Percentiles rank a stretch among this genome's conserved stretches.
Conservation (phyloP, 2,113 vertebrate species). For the Nothobranchius kuhntae region DNA sequence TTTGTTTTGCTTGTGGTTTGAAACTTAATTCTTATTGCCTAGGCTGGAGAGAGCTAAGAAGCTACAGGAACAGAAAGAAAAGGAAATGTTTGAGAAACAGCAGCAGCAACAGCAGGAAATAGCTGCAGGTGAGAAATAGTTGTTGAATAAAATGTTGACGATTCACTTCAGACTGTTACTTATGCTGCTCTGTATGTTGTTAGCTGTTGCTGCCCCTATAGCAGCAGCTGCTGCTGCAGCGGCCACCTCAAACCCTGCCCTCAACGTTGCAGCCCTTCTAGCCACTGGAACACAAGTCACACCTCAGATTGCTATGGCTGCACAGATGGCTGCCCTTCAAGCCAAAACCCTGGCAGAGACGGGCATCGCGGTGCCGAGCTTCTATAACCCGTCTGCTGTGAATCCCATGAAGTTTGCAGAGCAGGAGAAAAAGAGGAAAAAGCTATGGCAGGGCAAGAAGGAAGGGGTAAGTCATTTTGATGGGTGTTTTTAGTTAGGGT, state of each 20-base stretch:
- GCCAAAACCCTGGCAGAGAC: slow-evolving; percentile 96
- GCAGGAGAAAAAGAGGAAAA: slow-evolving; percentile 97
- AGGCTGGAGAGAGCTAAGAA: slow-evolving; percentile 98
- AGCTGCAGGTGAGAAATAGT: slow-evolving; percentile 80
- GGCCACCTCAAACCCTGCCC: slow-evolving; percentile 82
- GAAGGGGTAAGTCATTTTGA: slow-evolving; percentile 85
- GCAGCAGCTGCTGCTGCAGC: slow-evolving; percentile 52
- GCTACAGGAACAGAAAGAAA: slow-evolving; percentile 96
- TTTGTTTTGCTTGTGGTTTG: neutral
- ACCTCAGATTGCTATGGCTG: slow-evolving; percentile 98
- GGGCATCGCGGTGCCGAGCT: slow-evolving; percentile 96
- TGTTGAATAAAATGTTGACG: neutral
- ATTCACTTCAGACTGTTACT: neutral
- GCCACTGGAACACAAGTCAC: slow-evolving; percentile 97
- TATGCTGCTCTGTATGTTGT: slow-evolving; percentile 7
- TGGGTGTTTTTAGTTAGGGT: neutral
- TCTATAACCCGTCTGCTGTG: slow-evolving; percentile 96
- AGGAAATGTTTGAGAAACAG: slow-evolving; percentile 94
- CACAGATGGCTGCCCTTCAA: slow-evolving; percentile 97
- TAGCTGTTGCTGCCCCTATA: slow-evolving; percentile 57
- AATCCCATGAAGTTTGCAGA: slow-evolving; percentile 98
- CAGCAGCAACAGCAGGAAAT: slow-evolving; percentile 91
- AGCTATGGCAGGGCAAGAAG: slow-evolving; percentile 98
- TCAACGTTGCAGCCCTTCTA: slow-evolving; percentile 95
- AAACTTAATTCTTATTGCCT: slow-evolving; percentile 1